These are phyloP conservation scores for Lasius fuliginosus DNA, from an alignment of 2,888 invertebrate genomes.

Conservation along the genomic window DNA sequence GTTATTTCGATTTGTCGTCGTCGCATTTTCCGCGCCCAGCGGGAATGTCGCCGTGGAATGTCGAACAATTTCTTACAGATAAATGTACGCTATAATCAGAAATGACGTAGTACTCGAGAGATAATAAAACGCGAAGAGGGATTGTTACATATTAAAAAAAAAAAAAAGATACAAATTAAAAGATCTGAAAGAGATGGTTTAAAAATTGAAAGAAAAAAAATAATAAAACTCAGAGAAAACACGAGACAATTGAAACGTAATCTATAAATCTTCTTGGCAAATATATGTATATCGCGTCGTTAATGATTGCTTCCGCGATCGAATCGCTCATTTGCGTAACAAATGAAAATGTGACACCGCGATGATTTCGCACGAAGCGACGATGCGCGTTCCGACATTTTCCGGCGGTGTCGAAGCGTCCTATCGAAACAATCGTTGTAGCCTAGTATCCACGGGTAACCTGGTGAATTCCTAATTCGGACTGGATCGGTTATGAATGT, in stretches of 20 bases:
- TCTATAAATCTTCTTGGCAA: background rate
- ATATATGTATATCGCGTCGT: too few species aligned
- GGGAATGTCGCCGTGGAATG: background rate
- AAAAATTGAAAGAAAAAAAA: background rate
- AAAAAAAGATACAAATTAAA: too few species aligned
- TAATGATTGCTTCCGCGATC: background rate
- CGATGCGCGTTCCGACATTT: background rate
- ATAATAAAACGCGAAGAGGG: too few species aligned
- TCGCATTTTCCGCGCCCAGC: slow-evolving; percentile 15
- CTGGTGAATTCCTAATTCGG: slow-evolving; percentile 56
- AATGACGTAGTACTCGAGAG: background rate
- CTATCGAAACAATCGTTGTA: slow-evolving; percentile 38
- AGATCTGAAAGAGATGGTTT: too few species aligned
- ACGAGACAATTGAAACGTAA: background rate
- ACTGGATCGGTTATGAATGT: slow-evolving; percentile 66
- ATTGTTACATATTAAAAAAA: too few species aligned
- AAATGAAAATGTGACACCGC: background rate
- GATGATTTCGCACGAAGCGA: background rate
- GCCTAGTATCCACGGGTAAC: slow-evolving; percentile 12
- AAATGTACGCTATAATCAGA: background rate
- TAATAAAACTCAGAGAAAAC: background rate
- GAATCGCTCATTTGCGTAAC: background rate
- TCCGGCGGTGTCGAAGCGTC: background rate
- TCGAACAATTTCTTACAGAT: background rate
- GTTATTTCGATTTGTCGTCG: slow-evolving; percentile 66